Evolutionary conservation across 2,888 invertebrate genomes (phyloP), one percentile per base, ranked within the genome.

Genomic region (Cerceris rybyensis): DNA sequence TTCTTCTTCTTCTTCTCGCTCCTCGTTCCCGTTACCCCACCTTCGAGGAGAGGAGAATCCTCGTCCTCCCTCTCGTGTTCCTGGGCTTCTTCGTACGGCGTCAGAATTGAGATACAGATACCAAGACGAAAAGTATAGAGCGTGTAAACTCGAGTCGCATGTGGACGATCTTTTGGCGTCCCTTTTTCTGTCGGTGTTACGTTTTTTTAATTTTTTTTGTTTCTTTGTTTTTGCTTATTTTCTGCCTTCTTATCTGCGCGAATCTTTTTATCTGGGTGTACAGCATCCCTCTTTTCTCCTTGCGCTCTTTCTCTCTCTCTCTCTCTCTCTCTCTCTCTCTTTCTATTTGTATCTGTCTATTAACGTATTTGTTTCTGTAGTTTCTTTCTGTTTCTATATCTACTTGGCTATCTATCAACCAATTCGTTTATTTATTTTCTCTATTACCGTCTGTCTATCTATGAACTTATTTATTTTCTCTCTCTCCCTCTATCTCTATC

Each of bases 21-120:
- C 64, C 67, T 76, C 79, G 52, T 13, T 50, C 60, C 68, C 58
- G 54, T 16, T 16, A n/a, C n/a, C 14, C 7, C 54, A 14, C 14
- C 54, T 7, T 54, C 54, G 28, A 28, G 28, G 28, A 28, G 28
- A 28, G 28, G 28, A 28, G 28, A 28, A 54, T 14, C 54, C 13
- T 16, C 14, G 14, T 61, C 39, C 8, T 58, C 60, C 57, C 57
- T 46, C 13, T 46, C 46, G 46, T 46, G 9, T 46, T 54, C 41
- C 41, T 61, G 42, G 49, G 59, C 82, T 81, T 74, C 81, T 80
- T 81, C 78, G 81, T 75, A 76, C 68, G 85, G 86, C 88, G 86
- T 90, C 87, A 87, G 88, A 89, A 90, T 90, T 90, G 89, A 90
- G 90, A 90, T 90, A 90, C 89, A 90, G 88, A 90, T 90, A 89